Evolutionary conservation across 1,140 invertebrate species (phyloP).

Genomic region (Scaptomyza montana): DNA sequence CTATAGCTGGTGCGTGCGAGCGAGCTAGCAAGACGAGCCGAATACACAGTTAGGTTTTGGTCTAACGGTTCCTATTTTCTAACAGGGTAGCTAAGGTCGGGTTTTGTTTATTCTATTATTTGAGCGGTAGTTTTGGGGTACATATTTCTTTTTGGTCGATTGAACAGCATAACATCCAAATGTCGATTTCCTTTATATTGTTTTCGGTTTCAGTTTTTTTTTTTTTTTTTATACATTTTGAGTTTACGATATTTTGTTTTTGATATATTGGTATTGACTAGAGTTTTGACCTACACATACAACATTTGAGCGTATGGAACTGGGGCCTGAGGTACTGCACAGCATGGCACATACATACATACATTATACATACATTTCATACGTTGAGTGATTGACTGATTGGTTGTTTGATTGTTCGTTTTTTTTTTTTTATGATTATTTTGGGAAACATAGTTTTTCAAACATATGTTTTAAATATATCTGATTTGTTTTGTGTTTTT

Average conservation of each 20-base stretch:
- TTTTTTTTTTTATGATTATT: slow-evolving; percentile 19
- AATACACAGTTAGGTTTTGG: slow-evolving; percentile 37
- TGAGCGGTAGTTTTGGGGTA: slow-evolving; percentile 15
- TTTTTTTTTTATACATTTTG: slow-evolving; percentile 36
- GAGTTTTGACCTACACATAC: slow-evolving; percentile 25
- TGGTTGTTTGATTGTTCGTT: slow-evolving; percentile 19
- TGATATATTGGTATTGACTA: slow-evolving; percentile 3
- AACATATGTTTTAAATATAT: slow-evolving; percentile 23
- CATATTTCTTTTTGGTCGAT: slow-evolving; percentile 48
- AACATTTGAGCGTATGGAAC: slow-evolving; percentile 42
- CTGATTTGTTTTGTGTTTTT: slow-evolving; percentile 56
- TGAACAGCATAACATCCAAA: slow-evolving; percentile 84
- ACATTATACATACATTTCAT: slow-evolving; percentile 3
- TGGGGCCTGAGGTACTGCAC: slow-evolving; percentile 76
- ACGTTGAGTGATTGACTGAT: slow-evolving; percentile 2
- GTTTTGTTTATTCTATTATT: slow-evolving; percentile 14
- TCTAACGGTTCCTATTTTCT: slow-evolving; percentile 34
- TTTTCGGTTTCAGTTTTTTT: no score
- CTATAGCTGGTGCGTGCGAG: slow-evolving; percentile 53
- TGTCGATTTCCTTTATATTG: slow-evolving; percentile 77
- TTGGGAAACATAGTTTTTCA: background rate
- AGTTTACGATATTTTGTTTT: slow-evolving; percentile 15
- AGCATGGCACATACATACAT: slow-evolving; percentile 57
- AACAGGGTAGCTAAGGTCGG: slow-evolving; percentile 34
- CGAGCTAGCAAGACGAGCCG: slow-evolving; percentile 55